Evolutionary conservation across 1,140 invertebrate species (phyloP).

Genomic region (Pentalonia nigronervosa): DNA sequence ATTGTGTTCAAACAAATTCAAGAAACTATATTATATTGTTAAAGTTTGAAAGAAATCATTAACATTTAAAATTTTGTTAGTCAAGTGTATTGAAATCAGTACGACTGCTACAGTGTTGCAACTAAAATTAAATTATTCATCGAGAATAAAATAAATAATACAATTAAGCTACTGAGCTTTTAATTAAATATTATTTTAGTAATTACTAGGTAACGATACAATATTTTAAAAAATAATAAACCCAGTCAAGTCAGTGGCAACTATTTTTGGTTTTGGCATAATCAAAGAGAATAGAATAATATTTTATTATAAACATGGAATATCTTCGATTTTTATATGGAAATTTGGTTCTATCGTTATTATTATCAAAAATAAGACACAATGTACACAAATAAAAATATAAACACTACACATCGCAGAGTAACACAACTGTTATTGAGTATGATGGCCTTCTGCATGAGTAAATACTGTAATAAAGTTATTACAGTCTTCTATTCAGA

Average conservation of each 20-base stretch:
- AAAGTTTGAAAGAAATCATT: not conserved
- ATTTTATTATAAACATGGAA: not conserved
- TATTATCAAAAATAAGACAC: not conserved
- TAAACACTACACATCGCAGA: not conserved
- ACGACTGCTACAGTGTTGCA: not conserved
- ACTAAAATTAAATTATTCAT: no score
- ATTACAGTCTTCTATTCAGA: not conserved
- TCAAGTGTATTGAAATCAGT: not conserved
- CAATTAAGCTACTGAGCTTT: not conserved
- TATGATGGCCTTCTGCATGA: not conserved
- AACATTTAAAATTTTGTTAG: not conserved
- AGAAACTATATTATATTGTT: not conserved
- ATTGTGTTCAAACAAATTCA: not conserved
- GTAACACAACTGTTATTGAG: not conserved
- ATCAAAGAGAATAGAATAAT: no score
- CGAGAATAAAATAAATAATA: no score
- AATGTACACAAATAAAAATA: not conserved
- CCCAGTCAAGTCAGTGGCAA: not conserved
- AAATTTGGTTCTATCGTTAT: not conserved
- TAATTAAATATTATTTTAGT: not conserved
- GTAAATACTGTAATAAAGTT: not conserved
- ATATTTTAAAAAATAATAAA: not conserved
- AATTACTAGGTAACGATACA: not conserved
- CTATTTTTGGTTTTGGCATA: not conserved
- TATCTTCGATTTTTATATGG: not conserved